These are phyloP conservation scores for Zygogramma bicolorata DNA, from an alignment of 2,888 invertebrate genomes.

Conservation along the genomic window DNA sequence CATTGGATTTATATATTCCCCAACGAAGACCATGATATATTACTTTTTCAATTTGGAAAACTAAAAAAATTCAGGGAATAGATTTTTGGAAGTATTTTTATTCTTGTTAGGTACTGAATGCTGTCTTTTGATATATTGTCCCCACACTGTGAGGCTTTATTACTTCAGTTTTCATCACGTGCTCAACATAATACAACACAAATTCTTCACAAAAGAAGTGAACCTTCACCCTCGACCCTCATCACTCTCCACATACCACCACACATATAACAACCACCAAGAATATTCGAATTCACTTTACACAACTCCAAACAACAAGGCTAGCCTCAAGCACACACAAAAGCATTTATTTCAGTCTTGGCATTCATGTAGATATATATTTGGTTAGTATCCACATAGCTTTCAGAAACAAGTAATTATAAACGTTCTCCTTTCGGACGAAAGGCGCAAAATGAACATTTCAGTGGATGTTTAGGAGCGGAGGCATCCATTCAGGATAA, in stretches of 20 bases:
- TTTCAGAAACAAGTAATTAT: conserved; percentile 18
- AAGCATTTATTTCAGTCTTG: conserved; percentile 13
- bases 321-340: not conserved
- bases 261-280: not conserved
- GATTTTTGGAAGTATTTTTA: no score
- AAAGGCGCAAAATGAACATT: conserved; percentile 13
- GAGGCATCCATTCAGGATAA: conserved; percentile 14
- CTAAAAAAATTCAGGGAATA: no score
- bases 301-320: not conserved
- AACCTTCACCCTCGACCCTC: not conserved
- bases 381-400: conserved; percentile 21
- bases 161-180: not conserved
- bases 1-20: no score
- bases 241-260: not conserved
- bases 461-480: conserved; percentile 5
- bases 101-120: no score
- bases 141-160: no score
- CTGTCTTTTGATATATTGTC: no score
- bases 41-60: no score
- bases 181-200: not conserved
- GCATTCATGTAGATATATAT: conserved; percentile 19
- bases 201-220: not conserved
- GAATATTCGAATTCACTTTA: not conserved
- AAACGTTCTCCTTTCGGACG: not conserved
- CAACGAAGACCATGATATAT: no score